phyloP scores from a whole-genome alignment of 2,113 vertebrate genomes.

The Dascyllus trimaculatus region DNA sequence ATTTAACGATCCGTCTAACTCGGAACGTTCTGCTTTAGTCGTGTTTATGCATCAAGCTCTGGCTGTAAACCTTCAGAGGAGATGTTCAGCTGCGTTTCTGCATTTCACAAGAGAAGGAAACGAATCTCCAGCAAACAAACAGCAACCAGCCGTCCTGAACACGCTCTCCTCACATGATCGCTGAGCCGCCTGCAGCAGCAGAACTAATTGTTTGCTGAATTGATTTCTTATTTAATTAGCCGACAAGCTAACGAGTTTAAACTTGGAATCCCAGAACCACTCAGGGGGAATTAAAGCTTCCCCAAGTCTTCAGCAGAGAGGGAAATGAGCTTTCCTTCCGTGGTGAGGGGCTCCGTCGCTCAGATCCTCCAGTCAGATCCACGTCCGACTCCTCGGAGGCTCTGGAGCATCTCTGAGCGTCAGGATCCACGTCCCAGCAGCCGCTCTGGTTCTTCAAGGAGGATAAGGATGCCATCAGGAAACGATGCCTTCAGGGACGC shows the following conservation, averaged over 20 bases:
- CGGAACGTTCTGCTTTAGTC: not conserved
- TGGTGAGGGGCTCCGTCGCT: conserved; percentile 46
- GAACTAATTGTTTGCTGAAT: conserved; percentile 77
- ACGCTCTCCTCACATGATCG: conserved; percentile 10
- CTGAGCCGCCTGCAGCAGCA: conserved; percentile 37
- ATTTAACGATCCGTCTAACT: not conserved
- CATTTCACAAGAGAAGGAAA: too few species aligned
- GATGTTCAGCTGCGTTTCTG: too few species aligned
- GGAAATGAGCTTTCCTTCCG: conserved; percentile 56
- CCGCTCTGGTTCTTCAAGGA: conserved; percentile 31
- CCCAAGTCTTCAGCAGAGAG: conserved; percentile 61
- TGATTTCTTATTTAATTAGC: conserved; percentile 81
- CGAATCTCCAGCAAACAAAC: not conserved
- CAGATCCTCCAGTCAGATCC: conserved; percentile 31
- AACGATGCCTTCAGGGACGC: conserved; percentile 64
- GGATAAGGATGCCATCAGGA: conserved; percentile 71
- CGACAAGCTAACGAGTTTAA: conserved; percentile 71
- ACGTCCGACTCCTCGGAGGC: not conserved
- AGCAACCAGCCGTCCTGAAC: too few species aligned
- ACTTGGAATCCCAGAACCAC: conserved; percentile 62
- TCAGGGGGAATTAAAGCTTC: conserved; percentile 64
- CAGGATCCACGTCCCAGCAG: not conserved
- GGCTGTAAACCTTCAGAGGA: too few species aligned
- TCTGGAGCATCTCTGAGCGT: conserved; percentile 20
- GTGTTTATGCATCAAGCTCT: not conserved